phyloP scores from a whole-genome alignment of 2,113 vertebrate genomes.

The Odobenus rosmarus region DNA sequence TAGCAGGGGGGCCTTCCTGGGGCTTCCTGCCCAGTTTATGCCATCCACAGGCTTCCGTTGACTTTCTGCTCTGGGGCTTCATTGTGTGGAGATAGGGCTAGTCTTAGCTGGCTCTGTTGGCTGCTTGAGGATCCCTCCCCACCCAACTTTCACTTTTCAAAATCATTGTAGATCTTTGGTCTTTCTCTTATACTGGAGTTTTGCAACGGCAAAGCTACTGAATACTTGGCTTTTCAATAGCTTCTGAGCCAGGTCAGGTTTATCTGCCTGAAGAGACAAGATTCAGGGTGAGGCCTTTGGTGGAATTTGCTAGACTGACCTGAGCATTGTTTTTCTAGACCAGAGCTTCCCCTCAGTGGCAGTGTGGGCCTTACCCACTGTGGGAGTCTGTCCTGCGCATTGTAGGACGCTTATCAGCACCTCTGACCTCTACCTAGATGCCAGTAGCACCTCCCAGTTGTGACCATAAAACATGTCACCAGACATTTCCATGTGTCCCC shows the following conservation, averaged over 20 bases:
- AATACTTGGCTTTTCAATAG: background rate
- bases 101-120: background rate
- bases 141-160: background rate
- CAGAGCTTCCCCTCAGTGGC: background rate
- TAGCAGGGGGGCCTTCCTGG: background rate
- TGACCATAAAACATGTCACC: background rate
- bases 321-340: background rate
- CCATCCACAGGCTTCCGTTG: background rate
- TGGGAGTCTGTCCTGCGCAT: background rate
- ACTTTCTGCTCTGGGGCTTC: rapidly evolving
- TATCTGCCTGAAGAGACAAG: background rate
- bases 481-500: background rate
- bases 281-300: background rate
- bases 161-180: background rate
- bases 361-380: too few relatives aligned
- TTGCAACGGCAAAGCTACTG: background rate
- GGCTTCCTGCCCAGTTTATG: background rate
- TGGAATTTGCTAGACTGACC: background rate
- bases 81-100: too few relatives aligned
- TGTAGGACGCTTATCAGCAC: background rate
- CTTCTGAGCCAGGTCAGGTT: background rate
- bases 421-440: background rate
- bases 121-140: background rate
- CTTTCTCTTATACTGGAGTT: background rate
- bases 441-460: too few relatives aligned